Conservation (phyloP, 53 echinoderm and acorn worm species). For the Pentamera pediparva region DNA sequence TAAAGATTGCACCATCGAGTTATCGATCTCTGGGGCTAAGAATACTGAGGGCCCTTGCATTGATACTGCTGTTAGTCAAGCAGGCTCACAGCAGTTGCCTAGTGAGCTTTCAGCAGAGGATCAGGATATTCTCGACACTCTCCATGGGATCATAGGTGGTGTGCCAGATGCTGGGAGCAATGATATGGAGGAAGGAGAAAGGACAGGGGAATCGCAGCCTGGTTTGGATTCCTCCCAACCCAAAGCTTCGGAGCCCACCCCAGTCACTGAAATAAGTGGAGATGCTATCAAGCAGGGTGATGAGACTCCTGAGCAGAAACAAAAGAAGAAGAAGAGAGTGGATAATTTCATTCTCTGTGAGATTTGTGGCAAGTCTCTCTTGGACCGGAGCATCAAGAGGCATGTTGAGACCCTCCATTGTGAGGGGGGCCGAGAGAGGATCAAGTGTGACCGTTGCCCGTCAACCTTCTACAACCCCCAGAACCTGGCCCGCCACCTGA, state of each 20-base stretch:
- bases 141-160: slow-evolving; percentile 6
- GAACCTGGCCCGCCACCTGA: slow-evolving; percentile 6
- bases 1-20: too few species aligned
- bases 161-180: not conserved
- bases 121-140: slow-evolving; percentile 7
- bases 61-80: too few species aligned
- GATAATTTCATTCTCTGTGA: slow-evolving; percentile 25
- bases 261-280: too few species aligned
- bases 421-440: not conserved
- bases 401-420: slow-evolving; percentile 15
- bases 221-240: too few species aligned
- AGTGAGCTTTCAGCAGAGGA: slow-evolving; percentile 5
- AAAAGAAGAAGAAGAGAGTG: slow-evolving; percentile 8
- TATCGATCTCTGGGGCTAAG: too few species aligned
- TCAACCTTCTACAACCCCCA: not conserved
- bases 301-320: not conserved
- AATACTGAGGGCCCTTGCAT: too few species aligned
- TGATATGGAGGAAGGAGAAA: not conserved
- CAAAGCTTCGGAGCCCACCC: too few species aligned
- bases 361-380: not conserved
- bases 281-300: too few species aligned
- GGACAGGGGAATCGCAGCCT: not conserved
- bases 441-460: not conserved
- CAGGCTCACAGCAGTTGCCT: too few species aligned
- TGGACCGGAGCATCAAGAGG: slow-evolving; percentile 13